A percentile compares a stretch with the other conserved stretches of the same genome.
These are phyloP conservation scores for Hololepta plana DNA, from an alignment of 2,888 invertebrate species.

Conservation along the genomic window DNA sequence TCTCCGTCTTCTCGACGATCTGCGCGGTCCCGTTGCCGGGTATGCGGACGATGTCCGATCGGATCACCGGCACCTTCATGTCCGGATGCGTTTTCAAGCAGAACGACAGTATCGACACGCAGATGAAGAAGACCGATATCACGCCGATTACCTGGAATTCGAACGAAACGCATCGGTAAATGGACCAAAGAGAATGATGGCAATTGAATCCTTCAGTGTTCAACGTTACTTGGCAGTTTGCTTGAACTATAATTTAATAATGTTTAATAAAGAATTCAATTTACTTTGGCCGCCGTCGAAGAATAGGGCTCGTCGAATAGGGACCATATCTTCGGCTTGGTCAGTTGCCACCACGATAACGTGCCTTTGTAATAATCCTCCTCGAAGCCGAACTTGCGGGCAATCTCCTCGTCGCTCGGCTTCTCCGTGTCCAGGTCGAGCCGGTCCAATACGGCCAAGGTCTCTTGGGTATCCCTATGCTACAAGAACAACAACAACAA, in stretches of 20 bases:
- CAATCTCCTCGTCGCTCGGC: conserved; percentile 94
- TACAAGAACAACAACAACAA: conserved; percentile 23
- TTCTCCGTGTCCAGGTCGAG: conserved; percentile 96
- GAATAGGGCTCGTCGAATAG: conserved; percentile 99
- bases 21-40: conserved; percentile 58
- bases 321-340: conserved; percentile 97
- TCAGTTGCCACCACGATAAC: conserved; percentile 89
- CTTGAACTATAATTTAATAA: too few species aligned
- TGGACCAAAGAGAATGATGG: background rate
- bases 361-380: conserved; percentile 85
- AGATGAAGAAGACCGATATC: conserved; percentile 98
- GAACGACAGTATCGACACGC: conserved; percentile 97
- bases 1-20: conserved; percentile 78
- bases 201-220: too few species aligned
- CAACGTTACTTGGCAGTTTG: too few species aligned
- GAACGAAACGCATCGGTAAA: background rate
- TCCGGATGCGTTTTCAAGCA: conserved; percentile 99
- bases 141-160: conserved; percentile 92
- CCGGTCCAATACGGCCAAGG: conserved; percentile 90
- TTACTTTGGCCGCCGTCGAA: conserved; percentile 90
- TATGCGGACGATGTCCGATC: conserved; percentile 60
- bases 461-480: conserved; percentile 98
- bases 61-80: conserved; percentile 82
- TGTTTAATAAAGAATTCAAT: too few species aligned
- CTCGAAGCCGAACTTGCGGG: conserved; percentile 92